These are phyloP conservation scores for Buphagus erythrorhynchus DNA, from an alignment of 2,797 vertebrate genomes.

Conservation along the genomic window DNA sequence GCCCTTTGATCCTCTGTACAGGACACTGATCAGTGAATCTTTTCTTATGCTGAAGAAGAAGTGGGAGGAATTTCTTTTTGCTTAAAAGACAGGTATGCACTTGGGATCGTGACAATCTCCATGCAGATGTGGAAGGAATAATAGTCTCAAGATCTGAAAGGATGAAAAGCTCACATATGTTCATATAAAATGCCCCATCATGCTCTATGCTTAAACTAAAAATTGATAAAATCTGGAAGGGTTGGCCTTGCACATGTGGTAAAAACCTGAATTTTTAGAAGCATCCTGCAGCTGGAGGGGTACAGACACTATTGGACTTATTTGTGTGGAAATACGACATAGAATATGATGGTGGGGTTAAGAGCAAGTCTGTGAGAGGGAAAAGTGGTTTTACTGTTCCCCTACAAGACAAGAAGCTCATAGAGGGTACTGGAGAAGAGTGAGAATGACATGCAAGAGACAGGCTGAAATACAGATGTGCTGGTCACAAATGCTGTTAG, in stretches of 20 bases:
- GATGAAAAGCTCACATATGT: background rate
- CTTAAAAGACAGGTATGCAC: background rate
- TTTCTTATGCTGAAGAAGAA: background rate
- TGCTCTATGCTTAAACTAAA: background rate
- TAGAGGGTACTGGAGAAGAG: background rate
- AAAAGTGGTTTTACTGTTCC: background rate
- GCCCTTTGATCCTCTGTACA: background rate
- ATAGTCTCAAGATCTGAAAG: background rate
- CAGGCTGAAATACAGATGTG: background rate
- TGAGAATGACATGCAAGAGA: background rate
- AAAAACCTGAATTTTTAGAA: background rate
- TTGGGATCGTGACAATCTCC: background rate
- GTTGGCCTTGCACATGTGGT: background rate
- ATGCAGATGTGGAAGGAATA: background rate
- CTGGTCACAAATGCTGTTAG: background rate
- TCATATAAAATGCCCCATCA: background rate
- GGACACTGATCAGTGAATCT: background rate
- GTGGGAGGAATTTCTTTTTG: background rate
- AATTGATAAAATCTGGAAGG: background rate
- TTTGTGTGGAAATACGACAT: rapidly evolving
- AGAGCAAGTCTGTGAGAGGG: background rate
- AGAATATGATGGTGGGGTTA: background rate
- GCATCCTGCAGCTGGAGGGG: background rate
- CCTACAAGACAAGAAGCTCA: background rate
- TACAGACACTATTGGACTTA: background rate